Evolutionary conservation across 2,888 invertebrate species (phyloP).

Genomic region (Frankliniella fusca): DNA sequence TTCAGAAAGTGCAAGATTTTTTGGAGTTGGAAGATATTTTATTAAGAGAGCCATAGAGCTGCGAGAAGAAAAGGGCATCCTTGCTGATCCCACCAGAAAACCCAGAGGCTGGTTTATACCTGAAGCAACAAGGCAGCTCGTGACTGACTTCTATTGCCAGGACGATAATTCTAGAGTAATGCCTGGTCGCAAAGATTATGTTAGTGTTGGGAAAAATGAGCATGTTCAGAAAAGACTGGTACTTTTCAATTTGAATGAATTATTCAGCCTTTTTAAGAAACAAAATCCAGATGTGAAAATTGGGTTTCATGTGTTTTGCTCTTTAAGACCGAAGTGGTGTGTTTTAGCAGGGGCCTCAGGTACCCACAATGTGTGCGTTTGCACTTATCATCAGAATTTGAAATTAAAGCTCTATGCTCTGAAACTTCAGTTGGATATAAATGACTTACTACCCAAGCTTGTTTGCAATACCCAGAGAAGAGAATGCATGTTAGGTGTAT

Average conservation of each 20-base stretch:
- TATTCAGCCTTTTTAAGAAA: slow-evolving; percentile 32
- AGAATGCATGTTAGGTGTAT: slow-evolving; percentile 34
- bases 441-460: slow-evolving; percentile 26
- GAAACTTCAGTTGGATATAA: slow-evolving; percentile 10
- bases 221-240: slow-evolving; percentile 34
- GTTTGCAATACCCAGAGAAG: slow-evolving; percentile 34
- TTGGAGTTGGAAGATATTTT: not conserved
- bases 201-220: slow-evolving; percentile 30
- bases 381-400: slow-evolving; percentile 36
- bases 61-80: slow-evolving; percentile 31
- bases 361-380: slow-evolving; percentile 37
- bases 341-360: slow-evolving; percentile 37
- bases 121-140: slow-evolving; percentile 21
- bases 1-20: not conserved
- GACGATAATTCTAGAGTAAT: slow-evolving; percentile 35
- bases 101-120: slow-evolving; percentile 3
- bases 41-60: not conserved
- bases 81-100: slow-evolving; percentile 32
- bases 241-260: slow-evolving; percentile 35
- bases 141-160: slow-evolving; percentile 34
- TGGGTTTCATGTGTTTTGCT: slow-evolving; percentile 35
- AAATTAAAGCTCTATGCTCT: slow-evolving; percentile 34
- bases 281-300: slow-evolving; percentile 32
- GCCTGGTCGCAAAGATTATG: slow-evolving; percentile 36
- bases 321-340: slow-evolving; percentile 36